Evolutionary conservation across 2,797 vertebrate genomes (phyloP).

Genomic region (Anguilla marmorata): DNA sequence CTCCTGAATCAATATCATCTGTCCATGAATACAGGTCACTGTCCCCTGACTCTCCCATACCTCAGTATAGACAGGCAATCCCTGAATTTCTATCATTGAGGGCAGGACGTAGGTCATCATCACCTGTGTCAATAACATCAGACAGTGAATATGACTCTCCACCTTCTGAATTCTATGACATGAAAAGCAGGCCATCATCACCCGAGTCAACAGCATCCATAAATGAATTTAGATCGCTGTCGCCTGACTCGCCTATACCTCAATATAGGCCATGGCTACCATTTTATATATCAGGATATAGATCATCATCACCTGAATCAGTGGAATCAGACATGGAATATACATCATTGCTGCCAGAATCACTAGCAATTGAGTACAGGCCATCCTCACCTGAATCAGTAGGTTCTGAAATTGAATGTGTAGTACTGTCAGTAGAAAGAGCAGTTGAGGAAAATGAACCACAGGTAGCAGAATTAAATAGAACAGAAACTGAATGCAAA

Average conservation of each 20-base stretch:
- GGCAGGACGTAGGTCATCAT: constrained; percentile 32
- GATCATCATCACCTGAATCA: constrained; percentile 45
- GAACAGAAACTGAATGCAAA: constrained; percentile 1
- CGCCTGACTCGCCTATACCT: constrained; percentile 62
- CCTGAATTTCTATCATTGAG: constrained; percentile 38
- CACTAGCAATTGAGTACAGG: constrained; percentile 33
- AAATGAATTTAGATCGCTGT: constrained; percentile 44
- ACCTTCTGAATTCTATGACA: constrained; percentile 39
- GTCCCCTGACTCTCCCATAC: constrained; percentile 55
- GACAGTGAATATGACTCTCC: constrained; percentile 40
- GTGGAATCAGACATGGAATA: constrained; percentile 44
- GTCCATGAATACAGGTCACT: constrained; percentile 42
- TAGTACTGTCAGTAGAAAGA: constrained; percentile 33
- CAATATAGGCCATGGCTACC: constrained; percentile 49
- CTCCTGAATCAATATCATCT: constrained; percentile 45
- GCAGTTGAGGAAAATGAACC: neutral
- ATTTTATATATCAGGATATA: constrained; percentile 27
- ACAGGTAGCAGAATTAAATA: neutral
- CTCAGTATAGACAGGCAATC: constrained; percentile 42
- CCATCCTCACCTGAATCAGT: constrained; percentile 47
- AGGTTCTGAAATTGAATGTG: constrained; percentile 52
- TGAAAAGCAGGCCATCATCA: constrained; percentile 24
- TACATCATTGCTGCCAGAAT: constrained; percentile 34
- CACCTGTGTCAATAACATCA: constrained; percentile 41
- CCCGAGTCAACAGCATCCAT: constrained; percentile 43